Conservation (phyloP, 2,888 invertebrate genomes). For the Heteropelma amictum region DNA sequence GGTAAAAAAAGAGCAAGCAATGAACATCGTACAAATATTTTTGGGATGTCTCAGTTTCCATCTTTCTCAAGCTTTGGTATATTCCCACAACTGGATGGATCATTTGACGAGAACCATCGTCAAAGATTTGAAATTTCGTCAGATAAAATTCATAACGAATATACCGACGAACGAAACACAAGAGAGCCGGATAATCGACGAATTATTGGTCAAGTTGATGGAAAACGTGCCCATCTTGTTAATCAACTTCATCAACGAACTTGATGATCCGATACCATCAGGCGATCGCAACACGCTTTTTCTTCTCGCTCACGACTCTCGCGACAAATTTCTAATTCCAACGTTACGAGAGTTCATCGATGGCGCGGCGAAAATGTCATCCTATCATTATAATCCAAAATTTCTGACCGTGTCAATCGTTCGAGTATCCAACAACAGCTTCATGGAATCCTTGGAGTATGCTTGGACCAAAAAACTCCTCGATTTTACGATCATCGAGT, state of each 20-base stretch:
- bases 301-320: conserved; percentile 8
- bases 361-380: not conserved
- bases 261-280: not conserved
- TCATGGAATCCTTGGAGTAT: conserved; percentile 37
- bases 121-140: not conserved
- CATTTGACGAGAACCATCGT: conserved; percentile 10
- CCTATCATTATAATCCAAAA: not conserved
- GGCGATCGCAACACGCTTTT: conserved; percentile 24
- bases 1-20: too few species aligned
- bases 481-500: conserved; percentile 53
- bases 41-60: too few species aligned
- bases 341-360: not conserved
- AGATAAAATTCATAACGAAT: not conserved
- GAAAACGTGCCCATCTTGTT: not conserved
- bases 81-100: conserved; percentile 8
- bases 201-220: not conserved
- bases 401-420: conserved; percentile 23
- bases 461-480: conserved; percentile 46
- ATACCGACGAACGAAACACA: not conserved
- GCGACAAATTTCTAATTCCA: not conserved
- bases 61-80: too few species aligned
- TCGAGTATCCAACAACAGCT: not conserved
- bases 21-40: too few species aligned
- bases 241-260: not conserved
- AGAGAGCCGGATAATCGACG: not conserved